Base-by-base conservation (phyloP, 2,888 invertebrate genomes). In the Ormyrus pomaceus region DNA sequence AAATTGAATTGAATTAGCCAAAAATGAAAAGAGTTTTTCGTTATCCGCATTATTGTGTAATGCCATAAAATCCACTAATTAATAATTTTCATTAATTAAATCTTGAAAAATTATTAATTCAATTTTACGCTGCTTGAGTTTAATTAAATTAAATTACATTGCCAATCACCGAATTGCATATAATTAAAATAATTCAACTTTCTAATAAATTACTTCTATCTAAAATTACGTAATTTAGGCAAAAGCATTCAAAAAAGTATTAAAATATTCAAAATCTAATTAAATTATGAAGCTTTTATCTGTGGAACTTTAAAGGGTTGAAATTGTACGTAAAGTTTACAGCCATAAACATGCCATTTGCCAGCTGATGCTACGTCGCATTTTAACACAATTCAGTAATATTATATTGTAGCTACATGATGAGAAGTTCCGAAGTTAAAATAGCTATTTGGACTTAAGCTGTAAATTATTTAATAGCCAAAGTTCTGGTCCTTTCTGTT, bases 381-480 rank as follows among this genome's bases (percentile, higher is more conserved):
- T 78, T 72, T 78, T 65, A 73, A 46, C 51, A 50, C 45, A 50
- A 72, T 78, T 72, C 78, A 66, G 59, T 55, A 78, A 66, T 79
- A 79, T 75, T 71, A 71, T 75, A 71, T 75, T 71, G 65, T 59
- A 64, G 62, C 45, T 75, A 61, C 53, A 65, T 8, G 58, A 48
- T 11, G 66, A 53, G 55, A 70, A 79, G 75, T 71, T 75, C 48
- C 74, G 46, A 59, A 65, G 75, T 64, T 75, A 59, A 79, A 75
- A 75, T 71, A 50, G 61, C 71, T 75, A 75, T 75, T 79, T 50
- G 50, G 71, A 71, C 66, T 75, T 53, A 4, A 65, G 53, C 71
- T 75, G 55, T 75, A 58, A 75, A 79, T 79, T 75, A 79, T 75
- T 75, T 79, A 75, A 79, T 75, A 48, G 11, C 51, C 34, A 70